These are phyloP conservation scores for Oscarella lobularis DNA, from an alignment of 37 sponge, comb jelly and placozoan genomes.

Conservation along the genomic window DNA sequence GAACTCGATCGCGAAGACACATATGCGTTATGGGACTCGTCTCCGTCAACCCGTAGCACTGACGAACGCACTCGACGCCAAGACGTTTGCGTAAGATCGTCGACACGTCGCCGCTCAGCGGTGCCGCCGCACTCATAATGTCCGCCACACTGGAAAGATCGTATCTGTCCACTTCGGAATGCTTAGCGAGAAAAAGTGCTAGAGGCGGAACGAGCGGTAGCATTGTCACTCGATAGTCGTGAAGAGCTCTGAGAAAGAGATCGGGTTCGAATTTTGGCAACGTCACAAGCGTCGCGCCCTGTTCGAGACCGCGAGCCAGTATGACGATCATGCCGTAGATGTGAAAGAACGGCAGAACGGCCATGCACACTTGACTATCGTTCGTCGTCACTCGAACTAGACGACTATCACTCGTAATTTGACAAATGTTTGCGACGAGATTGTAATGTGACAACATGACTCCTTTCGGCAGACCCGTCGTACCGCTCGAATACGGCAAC, in stretches of 20 bases:
- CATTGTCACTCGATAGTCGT: conserved; percentile 21
- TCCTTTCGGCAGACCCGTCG: too few relatives aligned
- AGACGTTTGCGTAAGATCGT: too few relatives aligned
- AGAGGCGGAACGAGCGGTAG: conserved; percentile 65
- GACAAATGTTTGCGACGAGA: too few relatives aligned
- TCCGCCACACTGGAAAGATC: conserved; percentile 36
- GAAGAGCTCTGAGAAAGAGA: conserved; percentile 36
- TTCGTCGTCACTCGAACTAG: too few relatives aligned
- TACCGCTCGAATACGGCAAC: too few relatives aligned
- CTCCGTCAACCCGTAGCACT: conserved; percentile 78
- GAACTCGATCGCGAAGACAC: conserved; percentile 11
- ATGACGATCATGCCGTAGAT: too few relatives aligned
- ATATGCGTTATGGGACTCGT: conserved; percentile 54
- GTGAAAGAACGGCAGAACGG: too few relatives aligned
- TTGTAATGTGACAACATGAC: too few relatives aligned
- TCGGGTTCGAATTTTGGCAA: conserved; percentile 63
- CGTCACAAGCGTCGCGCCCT: conserved; percentile 33
- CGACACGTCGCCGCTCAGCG: conserved; percentile 56
- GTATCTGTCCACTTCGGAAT: conserved; percentile 63
- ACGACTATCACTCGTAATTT: too few relatives aligned
- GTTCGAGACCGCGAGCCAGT: conserved; percentile 19
- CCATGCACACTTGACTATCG: too few relatives aligned
- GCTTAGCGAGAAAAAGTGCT: conserved; percentile 67
- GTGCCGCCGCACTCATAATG: conserved; percentile 69
- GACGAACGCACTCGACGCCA: too few relatives aligned